phyloP scores from a whole-genome alignment of 2,113 vertebrate species.

The Apistogramma diplotaenia region DNA sequence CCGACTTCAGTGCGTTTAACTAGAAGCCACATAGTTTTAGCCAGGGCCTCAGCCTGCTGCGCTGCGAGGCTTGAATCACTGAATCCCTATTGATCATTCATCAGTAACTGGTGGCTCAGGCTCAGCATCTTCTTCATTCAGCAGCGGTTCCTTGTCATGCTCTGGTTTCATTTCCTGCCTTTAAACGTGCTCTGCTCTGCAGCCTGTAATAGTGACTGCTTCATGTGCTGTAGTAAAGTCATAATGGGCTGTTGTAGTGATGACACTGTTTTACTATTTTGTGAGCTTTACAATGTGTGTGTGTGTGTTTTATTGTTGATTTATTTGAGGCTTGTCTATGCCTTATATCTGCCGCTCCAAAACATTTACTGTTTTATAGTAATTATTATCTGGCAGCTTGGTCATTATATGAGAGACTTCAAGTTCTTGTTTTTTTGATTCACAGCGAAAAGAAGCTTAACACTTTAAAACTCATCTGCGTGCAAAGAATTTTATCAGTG shows the following conservation, averaged over 20 bases:
- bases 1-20: neutral
- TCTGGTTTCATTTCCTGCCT: slow-evolving; percentile 2
- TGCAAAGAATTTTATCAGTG: neutral
- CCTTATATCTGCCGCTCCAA: neutral
- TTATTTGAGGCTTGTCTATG: neutral
- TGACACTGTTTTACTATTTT: neutral
- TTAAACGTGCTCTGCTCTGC: neutral
- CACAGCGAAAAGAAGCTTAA: too few relatives aligned
- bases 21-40: slow-evolving; percentile 13
- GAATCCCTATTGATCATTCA: slow-evolving; percentile 47
- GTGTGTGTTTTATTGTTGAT: neutral
- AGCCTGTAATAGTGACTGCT: neutral
- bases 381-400: neutral
- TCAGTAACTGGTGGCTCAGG: slow-evolving; percentile 1
- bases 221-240: neutral
- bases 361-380: neutral
- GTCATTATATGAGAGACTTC: neutral
- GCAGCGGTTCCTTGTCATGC: neutral
- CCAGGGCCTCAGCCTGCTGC: slow-evolving; percentile 10
- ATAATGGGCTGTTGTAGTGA: neutral
- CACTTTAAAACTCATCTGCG: neutral
- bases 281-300: neutral
- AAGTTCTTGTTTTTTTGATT: neutral
- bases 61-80: slow-evolving; percentile 17
- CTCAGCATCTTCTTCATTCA: slow-evolving; percentile 28